Base-by-base conservation (phyloP, 2,888 invertebrate species). In the Zeuzera pyrina region DNA sequence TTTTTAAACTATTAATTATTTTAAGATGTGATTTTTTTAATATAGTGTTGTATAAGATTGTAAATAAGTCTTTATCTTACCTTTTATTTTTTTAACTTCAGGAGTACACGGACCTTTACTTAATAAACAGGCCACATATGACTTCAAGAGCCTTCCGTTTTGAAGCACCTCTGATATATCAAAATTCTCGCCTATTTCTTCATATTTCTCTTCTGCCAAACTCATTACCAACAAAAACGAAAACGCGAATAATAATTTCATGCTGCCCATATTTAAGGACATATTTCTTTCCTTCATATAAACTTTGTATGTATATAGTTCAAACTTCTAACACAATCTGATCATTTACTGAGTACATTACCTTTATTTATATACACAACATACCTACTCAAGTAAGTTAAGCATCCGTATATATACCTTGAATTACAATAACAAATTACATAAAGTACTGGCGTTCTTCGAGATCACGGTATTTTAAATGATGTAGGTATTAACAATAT, bases 91-190 rank as follows among this genome's bases (percentile, higher is more conserved):
- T 47, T 87, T 86, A 25, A 88, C 88, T 66, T 92, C 91, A 5
- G 91, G 85, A 0, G 90, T 90, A 57, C 92, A 92, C 2, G 85
- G 87, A 26, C 88, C 89, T 38, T 81, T 73, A 11, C 86, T 86
- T 42, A 91, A 63, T 39, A 92, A 63, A 51, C 92, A 93, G 38
- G 88, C 87, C 7, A 89, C 66, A 49, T 92, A 92, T 30, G 88
- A 86, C 22, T 84, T 81, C 15, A 92, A 65, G 19, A 92, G 66
- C 35, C 91, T 85, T 2, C 90, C 87, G 57, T 89, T 92, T 6
- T 53, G 56, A 10, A 93, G 62, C 34, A 92, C 86, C 58, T 88
- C 86, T 33, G 90, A 87, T 33, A 92, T 42, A 55, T 92, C 85
- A 31, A 92, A 78, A 50, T 89, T 85, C 44, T 90, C 90, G 47